phyloP scores from a whole-genome alignment of 2,888 invertebrate genomes.

The Chrysotoxum bicinctum region DNA sequence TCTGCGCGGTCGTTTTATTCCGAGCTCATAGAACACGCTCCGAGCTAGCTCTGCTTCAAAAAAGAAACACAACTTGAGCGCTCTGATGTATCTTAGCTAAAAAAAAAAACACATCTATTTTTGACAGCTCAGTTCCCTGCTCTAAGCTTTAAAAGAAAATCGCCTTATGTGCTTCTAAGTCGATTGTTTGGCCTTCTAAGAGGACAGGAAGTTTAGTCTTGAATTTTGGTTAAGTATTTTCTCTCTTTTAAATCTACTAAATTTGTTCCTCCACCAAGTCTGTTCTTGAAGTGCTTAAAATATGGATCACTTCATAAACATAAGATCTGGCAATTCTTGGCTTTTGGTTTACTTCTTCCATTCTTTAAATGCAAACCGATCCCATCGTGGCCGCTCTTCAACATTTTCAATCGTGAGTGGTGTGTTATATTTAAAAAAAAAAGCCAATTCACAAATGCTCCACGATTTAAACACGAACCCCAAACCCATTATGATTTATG shows the following conservation, averaged over 20 bases:
- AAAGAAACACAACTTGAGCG: too few relatives aligned
- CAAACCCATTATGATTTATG: slow-evolving; percentile 55
- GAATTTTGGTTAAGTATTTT: too few relatives aligned
- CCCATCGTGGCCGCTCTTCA: slow-evolving; percentile 10
- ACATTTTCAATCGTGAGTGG: slow-evolving; percentile 15
- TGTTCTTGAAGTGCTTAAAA: neutral
- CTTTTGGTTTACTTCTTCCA: slow-evolving; percentile 2
- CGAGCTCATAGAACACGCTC: too few relatives aligned
- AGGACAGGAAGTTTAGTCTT: too few relatives aligned
- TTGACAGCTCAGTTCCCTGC: too few relatives aligned
- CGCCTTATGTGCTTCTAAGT: too few relatives aligned
- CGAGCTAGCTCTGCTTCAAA: too few relatives aligned
- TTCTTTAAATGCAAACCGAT: slow-evolving; percentile 44
- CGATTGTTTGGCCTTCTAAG: too few relatives aligned
- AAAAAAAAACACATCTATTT: too few relatives aligned
- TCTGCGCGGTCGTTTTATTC: too few relatives aligned
- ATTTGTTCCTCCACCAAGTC: neutral
- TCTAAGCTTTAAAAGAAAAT: too few relatives aligned
- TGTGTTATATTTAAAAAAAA: slow-evolving; percentile 23
- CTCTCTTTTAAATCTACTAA: neutral
- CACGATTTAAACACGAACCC: neutral
- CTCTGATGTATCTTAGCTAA: too few relatives aligned
- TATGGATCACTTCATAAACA: slow-evolving; percentile 40
- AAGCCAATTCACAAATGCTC: slow-evolving; percentile 7
- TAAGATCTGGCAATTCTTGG: slow-evolving; percentile 53